Evolutionary conservation across 2,888 invertebrate species (phyloP), one percentile per base, ranked within the genome.

Genomic region (Masnerella sp.): DNA sequence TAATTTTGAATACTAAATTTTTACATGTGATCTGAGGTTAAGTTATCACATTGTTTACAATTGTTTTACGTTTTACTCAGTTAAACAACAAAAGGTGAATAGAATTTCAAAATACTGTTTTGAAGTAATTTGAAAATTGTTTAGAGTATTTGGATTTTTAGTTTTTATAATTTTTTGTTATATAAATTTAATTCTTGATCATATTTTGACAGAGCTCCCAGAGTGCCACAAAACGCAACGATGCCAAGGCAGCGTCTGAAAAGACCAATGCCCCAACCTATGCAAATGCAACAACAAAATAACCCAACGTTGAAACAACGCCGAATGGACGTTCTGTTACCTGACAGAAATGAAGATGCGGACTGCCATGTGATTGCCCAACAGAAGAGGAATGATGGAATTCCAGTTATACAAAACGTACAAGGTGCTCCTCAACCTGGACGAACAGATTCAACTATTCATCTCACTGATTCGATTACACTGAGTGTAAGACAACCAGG

Each of bases 331-430:
- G 90, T 93, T 81, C 82, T 93, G 17, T 87, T 93, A 2, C 93
- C 93, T 0, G 92, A 92, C 52, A 91, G 91, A 82, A 92, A 93
- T 71, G 93, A 93, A 77, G 93, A 93, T 78, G 92, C 93, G 34
- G 93, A 94, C 80, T 93, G 93, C 81, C 92, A 93, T 81, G 92
- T 93, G 9, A 92, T 94, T 85, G 91, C 93, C 1, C 91, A 93
- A 88, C 93, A 93, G 82, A 93, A 92, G 73, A 91, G 93, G 78
- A 91, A 92, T 40, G 93, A 92, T 0, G 93, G 93, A 0, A 83
- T 93, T 65, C 94, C 94, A 0, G 90, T 93, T 82, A 94, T 94
- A 68, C 92, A 93, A 71, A 94, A 92, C 81, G 92, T 94, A 25
- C 93, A 94, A 88, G 93, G 93, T 51, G 78, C 85, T 61, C 81